These are phyloP conservation scores for Hyaena hyaena DNA, from an alignment of 2,113 vertebrate species.

Conservation along the genomic window DNA sequence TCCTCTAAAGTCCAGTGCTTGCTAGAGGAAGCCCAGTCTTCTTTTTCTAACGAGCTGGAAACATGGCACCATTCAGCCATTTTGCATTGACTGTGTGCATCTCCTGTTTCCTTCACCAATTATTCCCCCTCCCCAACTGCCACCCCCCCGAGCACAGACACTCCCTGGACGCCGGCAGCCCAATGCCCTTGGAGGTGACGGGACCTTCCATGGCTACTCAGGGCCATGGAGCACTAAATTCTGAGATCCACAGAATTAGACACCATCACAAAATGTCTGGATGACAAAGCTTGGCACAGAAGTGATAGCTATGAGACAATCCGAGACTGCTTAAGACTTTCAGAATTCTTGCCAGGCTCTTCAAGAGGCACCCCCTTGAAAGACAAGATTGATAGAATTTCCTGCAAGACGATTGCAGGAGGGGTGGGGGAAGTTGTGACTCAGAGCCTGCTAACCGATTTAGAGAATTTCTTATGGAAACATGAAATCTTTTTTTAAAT, in stretches of 20 bases:
- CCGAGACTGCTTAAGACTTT: background rate
- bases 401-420: background rate
- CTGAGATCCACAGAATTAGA: background rate
- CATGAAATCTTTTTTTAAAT: background rate
- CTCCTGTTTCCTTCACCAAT: background rate
- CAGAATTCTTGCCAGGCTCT: background rate
- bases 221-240: background rate
- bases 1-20: background rate
- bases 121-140: too few relatives aligned
- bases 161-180: background rate
- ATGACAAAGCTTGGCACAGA: background rate
- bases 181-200: background rate
- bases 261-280: background rate
- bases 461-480: background rate
- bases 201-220: background rate
- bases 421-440: accelerated
- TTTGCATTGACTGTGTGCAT: background rate
- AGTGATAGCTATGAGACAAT: background rate
- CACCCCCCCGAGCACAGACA: background rate
- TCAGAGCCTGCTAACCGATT: background rate
- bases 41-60: background rate
- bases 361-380: background rate
- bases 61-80: background rate
- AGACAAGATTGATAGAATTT: background rate
- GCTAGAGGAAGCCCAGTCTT: background rate